Base-by-base conservation (phyloP, 2,797 vertebrate genomes). In the Girardinus metallicus region DNA sequence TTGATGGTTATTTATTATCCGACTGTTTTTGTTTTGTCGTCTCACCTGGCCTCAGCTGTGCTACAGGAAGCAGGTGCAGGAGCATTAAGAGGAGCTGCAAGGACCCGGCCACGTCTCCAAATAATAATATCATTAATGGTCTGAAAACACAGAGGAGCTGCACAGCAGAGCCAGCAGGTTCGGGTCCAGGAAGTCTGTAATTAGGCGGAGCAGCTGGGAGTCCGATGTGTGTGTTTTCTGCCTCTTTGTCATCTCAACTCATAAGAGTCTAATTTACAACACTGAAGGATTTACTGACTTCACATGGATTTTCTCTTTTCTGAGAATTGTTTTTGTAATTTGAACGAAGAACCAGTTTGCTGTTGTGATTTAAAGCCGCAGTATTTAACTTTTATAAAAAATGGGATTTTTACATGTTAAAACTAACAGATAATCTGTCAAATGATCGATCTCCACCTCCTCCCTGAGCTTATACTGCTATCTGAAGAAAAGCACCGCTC, bases 91-190 rank as follows among this genome's bases (percentile, higher is more conserved):
- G 34, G 47, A 70, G 83, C 15, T 31, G 5, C 10, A 76, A 74
- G 77, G 80, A 75, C 73, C 78, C 47, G 11, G 73, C 78, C 78
- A 66, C 26, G 5, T 66, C 26, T 29, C 81, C 83, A 85, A 88
- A 89, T 85, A 86, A 86, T 86, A 89, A 88, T 85, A 87, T 89
- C 87, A 89, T 89, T 90, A 89, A 81, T 73, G 62, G 68, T 74
- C 62, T 68, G 73, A 76, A 85, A 75, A 81, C 83, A 85, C 81
- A 81, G 82, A 84, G 79, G 83, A 80, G 83, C 78, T 41, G 10
- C 39, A 0, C 86, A 66, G 82, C 55, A 71, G 75, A 77, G 82
- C 47, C 8, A 12, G 60, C 68, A 76, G 75, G 82, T 80, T 64
- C 49, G 68, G 75, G 86, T 68, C 84, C 79, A 82, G 79, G 78